Evolutionary conservation across 2,797 vertebrate genomes (phyloP).

Genomic region (Peromyscus aztecus): DNA sequence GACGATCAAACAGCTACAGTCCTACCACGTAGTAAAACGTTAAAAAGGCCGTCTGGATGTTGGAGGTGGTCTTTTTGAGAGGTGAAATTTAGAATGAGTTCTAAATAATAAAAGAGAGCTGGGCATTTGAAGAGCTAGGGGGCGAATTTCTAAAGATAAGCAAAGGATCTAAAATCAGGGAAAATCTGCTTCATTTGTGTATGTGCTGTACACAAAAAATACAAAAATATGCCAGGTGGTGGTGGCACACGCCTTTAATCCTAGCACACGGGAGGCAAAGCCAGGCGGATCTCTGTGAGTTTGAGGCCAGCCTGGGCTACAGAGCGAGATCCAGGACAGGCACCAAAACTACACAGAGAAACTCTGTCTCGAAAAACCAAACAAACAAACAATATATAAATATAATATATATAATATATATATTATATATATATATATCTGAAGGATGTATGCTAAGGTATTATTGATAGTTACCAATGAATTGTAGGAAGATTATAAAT

Average conservation of each 20-base stretch:
- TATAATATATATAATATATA: no score
- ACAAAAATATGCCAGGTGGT: not conserved
- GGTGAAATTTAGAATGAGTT: constrained; percentile 49
- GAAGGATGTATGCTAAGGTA: constrained; percentile 18
- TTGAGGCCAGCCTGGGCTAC: no score
- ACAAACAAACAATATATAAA: no score
- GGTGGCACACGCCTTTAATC: no score
- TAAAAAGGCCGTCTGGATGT: not conserved
- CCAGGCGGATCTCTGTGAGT: no score
- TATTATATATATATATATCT: not conserved
- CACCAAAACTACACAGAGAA: no score
- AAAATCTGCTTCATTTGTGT: constrained; percentile 11
- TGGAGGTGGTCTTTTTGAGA: not conserved
- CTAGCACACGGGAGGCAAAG: no score
- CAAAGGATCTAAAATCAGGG: constrained; percentile 21
- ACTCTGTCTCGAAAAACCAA: no score
- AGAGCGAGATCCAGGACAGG: no score
- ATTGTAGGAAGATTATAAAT: constrained; percentile 57
- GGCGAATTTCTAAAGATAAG: constrained; percentile 39
- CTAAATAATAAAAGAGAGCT: constrained; percentile 51
- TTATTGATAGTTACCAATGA: constrained; percentile 30
- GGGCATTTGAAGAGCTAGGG: constrained; percentile 26
- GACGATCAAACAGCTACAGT: constrained; percentile 40
- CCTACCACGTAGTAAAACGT: not conserved
- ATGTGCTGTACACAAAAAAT: not conserved